Evolutionary conservation across 1,140 invertebrate genomes (phyloP), one percentile per base, ranked within the genome.

Genomic region (Maniola jurtina): DNA sequence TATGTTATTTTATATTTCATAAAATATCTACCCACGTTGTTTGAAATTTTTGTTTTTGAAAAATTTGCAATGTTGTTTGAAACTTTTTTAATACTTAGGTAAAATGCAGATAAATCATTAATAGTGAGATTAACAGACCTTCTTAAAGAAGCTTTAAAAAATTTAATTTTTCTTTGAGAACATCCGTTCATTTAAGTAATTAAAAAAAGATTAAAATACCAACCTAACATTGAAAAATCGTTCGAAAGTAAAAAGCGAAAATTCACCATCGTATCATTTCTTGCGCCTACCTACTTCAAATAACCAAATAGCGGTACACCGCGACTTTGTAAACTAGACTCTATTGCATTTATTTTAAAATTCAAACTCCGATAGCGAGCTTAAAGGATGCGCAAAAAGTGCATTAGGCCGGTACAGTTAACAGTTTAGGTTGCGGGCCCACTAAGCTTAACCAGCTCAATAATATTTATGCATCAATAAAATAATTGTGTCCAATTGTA

Each of bases 381-480:
- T 52, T 33, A 11, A 11, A 56, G 57, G 59, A 67, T 61, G 45
- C 56, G 61, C 66, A 68, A 68, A 68, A 68, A 68, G 61, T 68
- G 66, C 61, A 68, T 68, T 68, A 68, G 66, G 66, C 56, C 40
- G 48, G 56, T 68, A 64, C 66, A 68, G 66, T 68, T 64, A 64
- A 59, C 36, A 48, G 25, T 48, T 67, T 57, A 52, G 50, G 66
- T 14, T 52, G 52, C 10, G 52, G 16, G 34, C 36, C 45, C 54
- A 67, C 59, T 38, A 15, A 47, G 40, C 25, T 42, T 11, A 25
- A 11, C 38, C 38, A 35, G 15, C 5, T 6, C 13, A 15, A 11
- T 50, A 9, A 40, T 40, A 11, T 9, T 40, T 40, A 40, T 25
- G 25, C 4, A 25, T 25, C 25, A 25, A 38, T 38, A 38, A 38